Base-by-base conservation (phyloP, 2,113 vertebrate species). In the Pristiophorus japonicus region DNA sequence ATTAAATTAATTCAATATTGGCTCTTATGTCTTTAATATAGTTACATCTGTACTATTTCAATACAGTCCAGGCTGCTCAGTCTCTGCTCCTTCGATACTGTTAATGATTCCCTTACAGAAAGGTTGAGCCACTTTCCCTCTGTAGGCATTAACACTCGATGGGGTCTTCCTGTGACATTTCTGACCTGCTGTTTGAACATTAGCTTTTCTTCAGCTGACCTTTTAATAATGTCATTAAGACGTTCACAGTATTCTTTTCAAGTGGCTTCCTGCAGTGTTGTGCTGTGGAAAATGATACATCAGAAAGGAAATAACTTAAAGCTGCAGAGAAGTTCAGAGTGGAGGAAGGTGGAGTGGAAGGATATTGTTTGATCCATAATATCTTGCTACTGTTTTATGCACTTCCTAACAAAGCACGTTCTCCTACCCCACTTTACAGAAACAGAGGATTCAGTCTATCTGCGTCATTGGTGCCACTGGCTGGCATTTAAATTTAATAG, bases 121-220 rank as follows among this genome's bases (percentile, higher is more conserved):
- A 93, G 30, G 34, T 65, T 38, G 14, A 8, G 16, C 51, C 90
- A n/a, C 62, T 16, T 45, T 47, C 55, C 16, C 22, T 38, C n/a
- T 66, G 38, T 3, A 42, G 59, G 4, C 16, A 66, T 66, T 66
- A 42, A 66, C 65, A 24, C 14, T n/a, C 63, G 24, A 45, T 38
- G 55, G 20, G 63, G 62, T 66, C 7, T 42, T 66, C 59, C 18
- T 42, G 63, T 38, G 63, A 66, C 5, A 24, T 93, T 93, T 93
- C 62, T 42, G 38, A 93, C 91, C 62, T 38, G 63, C 59, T 66
- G 62, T 63, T 93, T 93, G 91, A 93, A 42, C 63, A 93, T 92
- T 59, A 93, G n/a, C 90, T 92, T 65, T 92, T 62, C 90, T 92
- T 65, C 34, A 65, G 90, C 59, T 93, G 38, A 42, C 59, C 55